A percentile compares a stretch with the other conserved stretches of the same genome.
phyloP scores from a whole-genome alignment of 1,140 invertebrate genomes.

The Temnothorax nylanderi region DNA sequence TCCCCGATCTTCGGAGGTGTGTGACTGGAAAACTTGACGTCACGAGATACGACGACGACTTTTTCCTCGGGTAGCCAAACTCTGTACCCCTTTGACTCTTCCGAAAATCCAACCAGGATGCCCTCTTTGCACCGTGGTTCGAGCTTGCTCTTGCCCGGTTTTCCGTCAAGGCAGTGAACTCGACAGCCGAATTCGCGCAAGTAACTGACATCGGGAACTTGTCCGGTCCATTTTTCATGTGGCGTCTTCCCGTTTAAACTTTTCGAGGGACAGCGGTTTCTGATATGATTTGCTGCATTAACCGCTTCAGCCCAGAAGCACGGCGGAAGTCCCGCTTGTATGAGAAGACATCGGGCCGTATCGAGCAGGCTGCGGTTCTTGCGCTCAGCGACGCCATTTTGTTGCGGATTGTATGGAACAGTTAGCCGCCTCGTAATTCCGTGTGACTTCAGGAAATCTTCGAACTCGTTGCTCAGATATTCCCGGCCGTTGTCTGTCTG shows the following conservation, averaged over 20 bases:
- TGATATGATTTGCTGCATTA: neutral
- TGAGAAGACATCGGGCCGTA: constrained; percentile 5
- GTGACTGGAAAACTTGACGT: neutral
- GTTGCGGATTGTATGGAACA: neutral
- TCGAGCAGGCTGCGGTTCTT: constrained; percentile 37
- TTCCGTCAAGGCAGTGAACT: constrained; percentile 66
- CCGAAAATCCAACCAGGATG: constrained; percentile 33
- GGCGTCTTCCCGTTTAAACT: constrained; percentile 54
- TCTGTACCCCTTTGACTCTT: constrained; percentile 41
- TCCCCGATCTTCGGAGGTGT: neutral
- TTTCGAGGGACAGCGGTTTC: constrained; percentile 3
- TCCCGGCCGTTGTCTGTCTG: constrained; percentile 25
- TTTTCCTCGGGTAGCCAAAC: constrained; percentile 25
- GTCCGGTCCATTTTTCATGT: constrained; percentile 43
- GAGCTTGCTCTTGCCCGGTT: constrained; percentile 69
- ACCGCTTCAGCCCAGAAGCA: constrained; percentile 29
- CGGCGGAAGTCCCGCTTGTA: neutral
- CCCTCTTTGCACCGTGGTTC: constrained; percentile 32
- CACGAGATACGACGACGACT: neutral
- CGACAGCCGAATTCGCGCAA: constrained; percentile 71
- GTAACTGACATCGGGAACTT: constrained; percentile 47
- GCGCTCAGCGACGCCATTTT: constrained; percentile 22
- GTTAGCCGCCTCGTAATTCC: neutral
- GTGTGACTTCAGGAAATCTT: neutral
- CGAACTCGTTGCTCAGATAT: neutral